Evolutionary conservation across 1,140 invertebrate genomes (phyloP), one percentile per base, ranked within the genome.

Genomic region (Drosophila miranda): DNA sequence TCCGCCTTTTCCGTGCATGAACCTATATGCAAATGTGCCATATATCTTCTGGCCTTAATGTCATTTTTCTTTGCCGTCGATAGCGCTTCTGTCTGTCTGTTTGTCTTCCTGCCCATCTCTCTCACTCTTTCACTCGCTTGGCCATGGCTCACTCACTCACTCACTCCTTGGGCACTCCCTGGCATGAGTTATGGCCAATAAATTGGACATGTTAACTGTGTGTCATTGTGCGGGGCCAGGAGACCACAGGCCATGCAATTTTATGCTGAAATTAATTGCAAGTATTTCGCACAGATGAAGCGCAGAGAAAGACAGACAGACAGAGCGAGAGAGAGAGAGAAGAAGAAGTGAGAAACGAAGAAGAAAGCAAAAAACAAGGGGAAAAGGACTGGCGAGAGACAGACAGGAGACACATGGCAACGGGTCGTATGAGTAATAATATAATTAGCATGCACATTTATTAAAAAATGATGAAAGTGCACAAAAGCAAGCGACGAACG

Each of bases 191-290:
- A 86, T 86, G 78, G 73, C 78, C 82, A 86, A 86, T 86, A 86
- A 86, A 86, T 86, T 86, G 82, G 82, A 86, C 82, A 86, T 86
- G 82, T 86, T 86, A 86, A 86, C 78, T 87, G 82, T 87, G 78
- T 86, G 77, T 78, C 78, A 81, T 68, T 72, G 58, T 77, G 74
- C 52, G 59, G 70, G 61, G 54, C 41, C 55, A 60, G 68, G 76
- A 73, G 72, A 83, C 81, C 80, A 54, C 81, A 86, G 81, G 81
- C 80, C 81, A 64, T 66, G 82, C 82, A 84, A 84, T 81, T 84
- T 86, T 86, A 81, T 81, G 64, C 73, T 86, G 77, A 84, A 84
- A 84, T 84, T 84, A 84, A 84, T 84, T 86, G 81, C 81, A 61
- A 84, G 81, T 69, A 75, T 86, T 84, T 77, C 82, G 73, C 63